Conservation (phyloP, 2,797 vertebrate species). For the Poeciliopsis infans region DNA sequence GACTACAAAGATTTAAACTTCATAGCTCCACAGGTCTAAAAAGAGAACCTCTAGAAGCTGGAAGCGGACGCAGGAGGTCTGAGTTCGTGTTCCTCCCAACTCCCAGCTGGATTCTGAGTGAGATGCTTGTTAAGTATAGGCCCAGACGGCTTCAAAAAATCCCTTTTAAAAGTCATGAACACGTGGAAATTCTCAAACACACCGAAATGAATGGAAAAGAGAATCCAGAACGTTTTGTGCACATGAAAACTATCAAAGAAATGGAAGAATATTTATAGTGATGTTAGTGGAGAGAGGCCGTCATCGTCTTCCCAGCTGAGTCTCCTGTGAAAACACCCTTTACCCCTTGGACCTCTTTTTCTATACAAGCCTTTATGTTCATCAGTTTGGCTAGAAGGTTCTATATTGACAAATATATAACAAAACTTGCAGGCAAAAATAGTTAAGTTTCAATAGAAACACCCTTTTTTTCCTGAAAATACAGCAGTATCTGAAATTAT, state of each 20-base stretch:
- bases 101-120: constrained; percentile 25
- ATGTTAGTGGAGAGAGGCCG: constrained; percentile 93
- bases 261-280: constrained; percentile 95
- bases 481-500: constrained; percentile 99
- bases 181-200: constrained; percentile 83
- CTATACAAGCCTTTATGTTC: constrained; percentile 98
- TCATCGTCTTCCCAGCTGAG: constrained; percentile 55
- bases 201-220: constrained; percentile 74
- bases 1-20: constrained; percentile 12
- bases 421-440: constrained; percentile 99
- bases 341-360: constrained; percentile 85
- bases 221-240: constrained; percentile 85
- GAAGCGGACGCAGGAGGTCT: constrained; percentile 29
- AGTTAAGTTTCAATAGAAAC: constrained; percentile 99
- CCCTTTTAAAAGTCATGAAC: constrained; percentile 65
- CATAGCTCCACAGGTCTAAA: constrained; percentile 22
- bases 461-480: constrained; percentile 99
- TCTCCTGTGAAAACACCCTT: constrained; percentile 63
- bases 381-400: constrained; percentile 99
- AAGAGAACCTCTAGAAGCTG: constrained; percentile 24
- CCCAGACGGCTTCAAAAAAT: constrained; percentile 45
- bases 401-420: constrained; percentile 99
- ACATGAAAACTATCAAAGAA: constrained; percentile 87
- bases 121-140: constrained; percentile 72
- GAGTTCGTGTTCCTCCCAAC: constrained; percentile 37